These are phyloP conservation scores for Vidua macroura DNA, from an alignment of 2,113 vertebrate genomes.

Conservation along the genomic window DNA sequence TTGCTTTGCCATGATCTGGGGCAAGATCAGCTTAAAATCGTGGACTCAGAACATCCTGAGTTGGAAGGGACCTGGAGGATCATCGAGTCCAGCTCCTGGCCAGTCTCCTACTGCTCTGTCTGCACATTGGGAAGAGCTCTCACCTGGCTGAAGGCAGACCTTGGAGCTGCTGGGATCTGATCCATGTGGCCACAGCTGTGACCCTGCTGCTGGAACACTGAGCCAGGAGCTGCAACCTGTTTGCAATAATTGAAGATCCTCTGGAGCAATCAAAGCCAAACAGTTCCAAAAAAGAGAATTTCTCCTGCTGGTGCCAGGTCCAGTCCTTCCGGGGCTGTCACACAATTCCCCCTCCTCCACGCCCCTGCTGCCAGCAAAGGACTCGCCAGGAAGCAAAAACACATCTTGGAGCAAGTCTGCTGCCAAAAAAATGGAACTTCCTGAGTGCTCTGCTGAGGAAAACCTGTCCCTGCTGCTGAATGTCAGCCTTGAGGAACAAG, in stretches of 20 bases:
- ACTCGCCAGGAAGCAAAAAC: not conserved
- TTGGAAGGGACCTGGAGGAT: not conserved
- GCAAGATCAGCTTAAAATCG: not conserved
- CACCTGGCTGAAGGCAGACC: not conserved
- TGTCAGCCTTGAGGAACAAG: not conserved
- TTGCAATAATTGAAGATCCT: not conserved
- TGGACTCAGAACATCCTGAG: not conserved
- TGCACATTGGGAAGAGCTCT: not conserved
- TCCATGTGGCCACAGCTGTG: not conserved
- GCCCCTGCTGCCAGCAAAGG: not conserved
- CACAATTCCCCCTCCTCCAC: not conserved
- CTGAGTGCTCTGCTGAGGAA: not conserved
- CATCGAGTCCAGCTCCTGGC: not conserved
- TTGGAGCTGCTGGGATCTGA: not conserved
- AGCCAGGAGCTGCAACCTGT: slow-evolving; percentile 1
- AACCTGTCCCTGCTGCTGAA: not conserved
- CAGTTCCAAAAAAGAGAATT: not conserved
- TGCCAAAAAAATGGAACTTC: not conserved
- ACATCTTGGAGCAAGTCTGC: not conserved
- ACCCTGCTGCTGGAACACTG: not conserved
- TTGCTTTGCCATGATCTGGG: not conserved
- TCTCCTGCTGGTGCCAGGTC: not conserved
- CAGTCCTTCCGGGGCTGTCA: not conserved
- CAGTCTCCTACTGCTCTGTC: not conserved
- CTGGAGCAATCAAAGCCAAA: not conserved